A percentile compares a stretch with the other conserved stretches of the same genome.
Evolutionary conservation across 30 jellyfish, hydroid and myxozoan species (phyloP).

Genomic region (Cassiopea andromeda): DNA sequence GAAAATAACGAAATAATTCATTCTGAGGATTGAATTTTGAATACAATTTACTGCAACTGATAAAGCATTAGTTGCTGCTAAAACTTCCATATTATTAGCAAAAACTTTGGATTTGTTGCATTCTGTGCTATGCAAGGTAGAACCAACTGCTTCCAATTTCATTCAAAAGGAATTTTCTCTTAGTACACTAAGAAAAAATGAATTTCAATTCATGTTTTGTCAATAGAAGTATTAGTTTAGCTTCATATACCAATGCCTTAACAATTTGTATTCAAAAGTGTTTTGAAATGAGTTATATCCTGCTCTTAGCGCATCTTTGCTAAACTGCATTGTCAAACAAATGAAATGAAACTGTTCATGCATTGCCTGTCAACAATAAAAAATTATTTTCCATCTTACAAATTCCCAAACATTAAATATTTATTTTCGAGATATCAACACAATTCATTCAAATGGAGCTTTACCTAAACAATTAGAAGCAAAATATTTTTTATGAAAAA

Average conservation of each 20-base stretch:
- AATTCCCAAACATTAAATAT: neutral
- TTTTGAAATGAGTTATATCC: neutral
- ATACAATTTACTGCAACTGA: no score
- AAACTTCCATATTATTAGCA: no score
- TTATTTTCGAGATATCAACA: neutral
- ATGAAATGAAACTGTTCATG: neutral
- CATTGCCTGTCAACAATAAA: neutral
- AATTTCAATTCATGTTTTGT: neutral
- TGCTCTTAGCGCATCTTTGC: neutral
- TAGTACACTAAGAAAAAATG: no score
- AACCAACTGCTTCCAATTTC: no score
- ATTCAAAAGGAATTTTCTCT: no score
- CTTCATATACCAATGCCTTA: neutral
- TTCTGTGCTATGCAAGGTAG: no score
- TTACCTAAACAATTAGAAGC: neutral
- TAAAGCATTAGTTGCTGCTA: no score
- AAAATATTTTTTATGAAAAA: no score
- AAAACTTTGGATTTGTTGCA: no score
- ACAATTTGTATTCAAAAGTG: neutral
- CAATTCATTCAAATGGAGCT: neutral
- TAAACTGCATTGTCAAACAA: neutral
- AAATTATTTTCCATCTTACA: neutral
- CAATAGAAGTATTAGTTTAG: neutral
- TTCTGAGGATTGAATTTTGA: no score
- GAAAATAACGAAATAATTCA: no score